Evolutionary conservation across 2,797 vertebrate genomes (phyloP).

Genomic region (Hafferia zeledoni): DNA sequence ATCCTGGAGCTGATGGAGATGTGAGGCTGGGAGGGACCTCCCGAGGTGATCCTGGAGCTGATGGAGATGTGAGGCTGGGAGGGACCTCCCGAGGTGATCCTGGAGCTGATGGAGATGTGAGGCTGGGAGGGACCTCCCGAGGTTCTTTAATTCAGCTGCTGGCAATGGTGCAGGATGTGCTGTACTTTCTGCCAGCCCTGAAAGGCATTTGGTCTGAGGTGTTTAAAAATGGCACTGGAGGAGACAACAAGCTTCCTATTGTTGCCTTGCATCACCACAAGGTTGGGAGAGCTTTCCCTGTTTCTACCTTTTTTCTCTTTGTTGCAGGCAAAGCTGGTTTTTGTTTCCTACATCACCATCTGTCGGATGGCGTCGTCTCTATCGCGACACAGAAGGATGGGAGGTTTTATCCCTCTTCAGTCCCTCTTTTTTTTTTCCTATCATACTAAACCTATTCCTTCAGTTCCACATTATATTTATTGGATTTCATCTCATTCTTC

Average conservation of each 20-base stretch:
- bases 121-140: background rate
- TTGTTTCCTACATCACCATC: background rate
- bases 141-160: background rate
- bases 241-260: background rate
- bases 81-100: too few species aligned
- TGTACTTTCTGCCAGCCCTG: background rate
- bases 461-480: background rate
- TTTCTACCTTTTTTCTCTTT: background rate
- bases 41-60: too few species aligned
- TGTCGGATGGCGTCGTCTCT: too few species aligned
- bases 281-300: background rate
- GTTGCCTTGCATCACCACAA: background rate
- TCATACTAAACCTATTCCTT: background rate
- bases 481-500: background rate
- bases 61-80: too few species aligned
- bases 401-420: background rate
- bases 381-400: background rate
- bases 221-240: background rate
- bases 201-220: background rate
- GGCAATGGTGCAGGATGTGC: background rate
- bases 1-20: too few species aligned
- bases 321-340: background rate
- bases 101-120: too few species aligned
- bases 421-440: background rate
- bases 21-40: too few species aligned